Percentiles rank a stretch among this genome's conserved stretches.
Evolutionary conservation across 35 echinoderm and acorn worm species (phyloP).

Genomic region (Apostichopus parvimensis): DNA sequence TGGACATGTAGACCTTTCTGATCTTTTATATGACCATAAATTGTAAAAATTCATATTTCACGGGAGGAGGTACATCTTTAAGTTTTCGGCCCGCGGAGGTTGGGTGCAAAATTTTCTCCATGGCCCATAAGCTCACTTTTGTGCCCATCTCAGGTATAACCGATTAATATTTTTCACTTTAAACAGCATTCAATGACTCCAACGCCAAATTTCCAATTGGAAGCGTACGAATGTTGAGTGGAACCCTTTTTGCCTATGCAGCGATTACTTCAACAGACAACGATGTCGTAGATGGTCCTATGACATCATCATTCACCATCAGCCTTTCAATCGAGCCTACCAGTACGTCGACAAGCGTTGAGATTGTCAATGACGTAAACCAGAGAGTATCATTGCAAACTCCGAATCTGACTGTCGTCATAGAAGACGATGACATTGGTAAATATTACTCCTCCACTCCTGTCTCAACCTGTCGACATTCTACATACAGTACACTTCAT

Average conservation of each 20-base stretch:
- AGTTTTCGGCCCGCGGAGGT: too few relatives aligned
- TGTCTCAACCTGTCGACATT: too few relatives aligned
- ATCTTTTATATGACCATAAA: too few relatives aligned
- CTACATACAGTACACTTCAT: too few relatives aligned
- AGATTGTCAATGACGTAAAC: background rate
- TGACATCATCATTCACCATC: background rate
- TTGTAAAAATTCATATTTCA: too few relatives aligned
- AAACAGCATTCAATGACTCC: background rate
- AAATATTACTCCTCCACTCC: background rate
- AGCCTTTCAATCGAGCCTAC: background rate
- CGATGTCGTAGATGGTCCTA: background rate
- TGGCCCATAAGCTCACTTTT: too few relatives aligned
- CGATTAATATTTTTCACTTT: background rate
- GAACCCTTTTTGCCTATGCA: background rate
- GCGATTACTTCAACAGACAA: background rate
- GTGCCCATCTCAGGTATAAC: too few relatives aligned
- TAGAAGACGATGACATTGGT: slow-evolving; percentile 18
- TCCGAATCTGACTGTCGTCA: background rate
- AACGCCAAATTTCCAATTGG: background rate
- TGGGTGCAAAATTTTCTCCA: too few relatives aligned
- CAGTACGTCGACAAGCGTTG: background rate
- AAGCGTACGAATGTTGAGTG: background rate
- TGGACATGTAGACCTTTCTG: too few relatives aligned
- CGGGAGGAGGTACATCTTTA: too few relatives aligned
- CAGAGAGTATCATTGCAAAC: background rate